Percentiles rank a stretch among this genome's conserved stretches.
Conservation (phyloP, 2,113 vertebrate species). For the Panurus biarmicus region DNA sequence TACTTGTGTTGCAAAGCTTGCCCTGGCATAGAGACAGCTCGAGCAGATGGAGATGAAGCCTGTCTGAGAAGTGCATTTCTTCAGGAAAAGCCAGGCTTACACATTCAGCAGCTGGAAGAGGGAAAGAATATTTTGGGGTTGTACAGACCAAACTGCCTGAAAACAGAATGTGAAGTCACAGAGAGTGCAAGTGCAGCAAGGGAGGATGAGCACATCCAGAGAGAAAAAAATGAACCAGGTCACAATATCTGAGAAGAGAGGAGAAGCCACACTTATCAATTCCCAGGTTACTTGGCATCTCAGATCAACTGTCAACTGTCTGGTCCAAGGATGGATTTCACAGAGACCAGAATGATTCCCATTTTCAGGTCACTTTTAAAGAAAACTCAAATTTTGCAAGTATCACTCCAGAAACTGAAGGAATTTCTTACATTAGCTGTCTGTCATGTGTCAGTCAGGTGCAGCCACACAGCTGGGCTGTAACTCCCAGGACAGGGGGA, state of each 20-base stretch:
- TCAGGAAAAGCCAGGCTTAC: neutral
- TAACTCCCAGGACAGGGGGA: neutral
- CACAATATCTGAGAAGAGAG: neutral
- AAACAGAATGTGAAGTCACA: neutral
- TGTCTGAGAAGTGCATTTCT: neutral
- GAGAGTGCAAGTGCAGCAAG: neutral
- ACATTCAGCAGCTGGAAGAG: neutral
- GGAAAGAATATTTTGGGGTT: neutral
- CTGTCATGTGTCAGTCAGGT: neutral
- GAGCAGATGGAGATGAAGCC: neutral
- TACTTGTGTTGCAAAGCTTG: neutral
- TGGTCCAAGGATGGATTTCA: neutral
- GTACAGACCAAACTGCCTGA: neutral
- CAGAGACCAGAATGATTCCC: neutral
- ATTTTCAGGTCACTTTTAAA: neutral
- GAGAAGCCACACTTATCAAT: neutral
- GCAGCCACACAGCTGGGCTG: neutral
- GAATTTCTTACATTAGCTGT: neutral
- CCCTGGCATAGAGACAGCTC: neutral
- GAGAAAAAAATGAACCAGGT: neutral
- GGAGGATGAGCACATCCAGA: neutral
- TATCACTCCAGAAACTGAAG: neutral
- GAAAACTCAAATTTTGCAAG: neutral
- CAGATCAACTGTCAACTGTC: neutral
- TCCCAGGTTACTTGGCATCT: neutral